Evolutionary conservation across 1,140 invertebrate genomes (phyloP).

Genomic region (Zaprionus nigranus): DNA sequence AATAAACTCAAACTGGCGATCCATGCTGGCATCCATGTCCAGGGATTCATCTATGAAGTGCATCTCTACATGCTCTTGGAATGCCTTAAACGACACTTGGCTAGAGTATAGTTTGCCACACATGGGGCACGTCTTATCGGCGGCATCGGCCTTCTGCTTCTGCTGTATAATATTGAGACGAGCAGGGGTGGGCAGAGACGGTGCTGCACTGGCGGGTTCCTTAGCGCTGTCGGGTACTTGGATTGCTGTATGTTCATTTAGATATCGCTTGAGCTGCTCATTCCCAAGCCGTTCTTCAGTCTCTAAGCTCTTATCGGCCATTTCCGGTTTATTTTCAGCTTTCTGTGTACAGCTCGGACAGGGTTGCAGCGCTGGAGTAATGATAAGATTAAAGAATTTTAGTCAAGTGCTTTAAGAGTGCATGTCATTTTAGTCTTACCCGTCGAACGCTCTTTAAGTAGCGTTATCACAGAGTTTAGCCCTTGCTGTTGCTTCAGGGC

Average conservation of each 20-base stretch:
- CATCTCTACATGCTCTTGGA: constrained; percentile 85
- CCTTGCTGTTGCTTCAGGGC: constrained; percentile 88
- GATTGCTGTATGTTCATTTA: constrained; percentile 20
- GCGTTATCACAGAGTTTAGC: constrained; percentile 85
- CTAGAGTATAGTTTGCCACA: constrained; percentile 84
- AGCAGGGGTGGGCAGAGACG: constrained; percentile 2
- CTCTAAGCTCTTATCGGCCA: constrained; percentile 81
- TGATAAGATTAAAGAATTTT: constrained; percentile 8
- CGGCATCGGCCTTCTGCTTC: constrained; percentile 66
- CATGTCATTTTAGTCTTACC: constrained; percentile 43
- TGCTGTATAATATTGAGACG: constrained; percentile 70
- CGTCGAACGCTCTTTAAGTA: constrained; percentile 54
- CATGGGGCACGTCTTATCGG: constrained; percentile 85
- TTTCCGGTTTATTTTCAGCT: constrained; percentile 74
- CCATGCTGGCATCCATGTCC: constrained; percentile 61
- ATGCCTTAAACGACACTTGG: constrained; percentile 81
- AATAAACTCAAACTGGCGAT: constrained; percentile 77
- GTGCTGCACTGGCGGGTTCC: constrained; percentile 6
- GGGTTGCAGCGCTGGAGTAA: constrained; percentile 53
- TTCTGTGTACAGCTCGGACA: constrained; percentile 75
- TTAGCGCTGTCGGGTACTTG: constrained; percentile 26
- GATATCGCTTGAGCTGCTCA: constrained; percentile 45
- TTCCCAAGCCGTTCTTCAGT: constrained; percentile 72
- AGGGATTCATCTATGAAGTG: constrained; percentile 84
- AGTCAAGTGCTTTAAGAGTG: background rate